Percentiles rank a stretch among this genome's conserved stretches.
phyloP scores from a whole-genome alignment of 1,140 invertebrate species.

The Aphidius gifuensis region DNA sequence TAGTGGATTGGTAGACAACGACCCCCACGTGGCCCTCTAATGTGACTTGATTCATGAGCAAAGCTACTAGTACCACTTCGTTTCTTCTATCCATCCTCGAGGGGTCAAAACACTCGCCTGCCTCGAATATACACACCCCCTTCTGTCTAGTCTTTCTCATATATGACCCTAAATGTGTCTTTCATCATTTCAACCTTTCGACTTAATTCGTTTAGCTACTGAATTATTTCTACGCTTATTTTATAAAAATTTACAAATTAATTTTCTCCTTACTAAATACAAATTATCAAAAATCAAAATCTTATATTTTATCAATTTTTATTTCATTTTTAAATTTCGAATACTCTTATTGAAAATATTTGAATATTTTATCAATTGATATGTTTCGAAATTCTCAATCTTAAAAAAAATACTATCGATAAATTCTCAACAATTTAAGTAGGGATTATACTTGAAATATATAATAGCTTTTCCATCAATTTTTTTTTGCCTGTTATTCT shows the following conservation, averaged over 20 bases:
- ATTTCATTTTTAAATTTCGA: too few species aligned
- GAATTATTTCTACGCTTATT: slow-evolving; percentile 50
- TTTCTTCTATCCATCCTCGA: slow-evolving; percentile 25
- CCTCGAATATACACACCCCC: slow-evolving; percentile 31
- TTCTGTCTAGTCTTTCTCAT: background rate
- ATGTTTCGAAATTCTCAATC: too few species aligned
- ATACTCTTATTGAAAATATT: too few species aligned
- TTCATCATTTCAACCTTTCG: slow-evolving; percentile 50
- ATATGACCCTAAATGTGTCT: slow-evolving; percentile 45
- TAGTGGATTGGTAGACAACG: slow-evolving; percentile 47
- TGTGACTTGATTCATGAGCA: slow-evolving; percentile 56
- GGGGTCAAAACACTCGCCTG: slow-evolving; percentile 48
- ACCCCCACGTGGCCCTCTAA: slow-evolving; percentile 40
- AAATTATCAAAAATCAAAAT: too few species aligned
- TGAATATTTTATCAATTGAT: too few species aligned
- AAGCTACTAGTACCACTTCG: slow-evolving; percentile 24
- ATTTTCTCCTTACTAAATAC: too few species aligned
- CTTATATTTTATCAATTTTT: too few species aligned
- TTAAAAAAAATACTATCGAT: too few species aligned
- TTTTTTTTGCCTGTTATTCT: background rate
- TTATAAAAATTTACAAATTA: background rate
- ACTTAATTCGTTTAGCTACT: slow-evolving; percentile 49
- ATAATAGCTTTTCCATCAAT: too few species aligned
- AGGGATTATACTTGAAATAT: too few species aligned
- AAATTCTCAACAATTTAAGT: too few species aligned